Evolutionary conservation across 2,797 vertebrate species (phyloP).

Genomic region (Cyprinodon diabolis): DNA sequence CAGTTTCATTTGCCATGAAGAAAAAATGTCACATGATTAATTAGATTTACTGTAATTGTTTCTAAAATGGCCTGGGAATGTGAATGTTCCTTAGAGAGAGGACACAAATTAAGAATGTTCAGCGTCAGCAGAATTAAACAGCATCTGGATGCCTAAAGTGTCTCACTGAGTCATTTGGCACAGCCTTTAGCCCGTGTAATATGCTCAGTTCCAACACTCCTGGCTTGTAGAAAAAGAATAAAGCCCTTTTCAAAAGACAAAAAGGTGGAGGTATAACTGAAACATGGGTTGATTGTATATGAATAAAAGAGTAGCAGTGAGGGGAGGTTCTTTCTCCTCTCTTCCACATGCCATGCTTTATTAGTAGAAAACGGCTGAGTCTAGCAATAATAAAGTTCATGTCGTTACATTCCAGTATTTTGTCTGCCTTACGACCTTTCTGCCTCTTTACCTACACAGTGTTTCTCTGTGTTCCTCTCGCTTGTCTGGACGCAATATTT

Average conservation of each 20-base stretch:
- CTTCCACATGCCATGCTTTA: constrained; percentile 25
- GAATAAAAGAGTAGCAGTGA: constrained; percentile 21
- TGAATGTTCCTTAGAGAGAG: constrained; percentile 8
- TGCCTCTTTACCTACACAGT: constrained; percentile 48
- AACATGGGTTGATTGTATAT: constrained; percentile 31
- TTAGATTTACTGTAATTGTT: constrained; percentile 36
- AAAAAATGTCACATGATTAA: constrained; percentile 17
- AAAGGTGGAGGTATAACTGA: constrained; percentile 44
- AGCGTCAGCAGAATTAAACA: constrained; percentile 52
- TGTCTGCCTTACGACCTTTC: constrained; percentile 50
- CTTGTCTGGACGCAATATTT: constrained; percentile 49
- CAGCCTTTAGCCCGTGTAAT: constrained; percentile 49
- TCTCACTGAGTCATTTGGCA: constrained; percentile 42
- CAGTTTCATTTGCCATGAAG: neutral
- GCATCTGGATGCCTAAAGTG: constrained; percentile 58
- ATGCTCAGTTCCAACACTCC: constrained; percentile 51
- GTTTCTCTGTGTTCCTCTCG: constrained; percentile 40
- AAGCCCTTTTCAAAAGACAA: constrained; percentile 49
- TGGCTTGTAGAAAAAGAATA: constrained; percentile 55
- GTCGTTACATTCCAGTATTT: constrained; percentile 34
- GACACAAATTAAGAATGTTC: constrained; percentile 26
- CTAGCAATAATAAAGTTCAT: constrained; percentile 45
- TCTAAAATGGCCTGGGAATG: constrained; percentile 27
- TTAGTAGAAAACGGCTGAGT: constrained; percentile 29
- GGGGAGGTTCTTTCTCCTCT: neutral